phyloP scores from a whole-genome alignment of 1,140 invertebrate species.

The Dendroctonus valens region DNA sequence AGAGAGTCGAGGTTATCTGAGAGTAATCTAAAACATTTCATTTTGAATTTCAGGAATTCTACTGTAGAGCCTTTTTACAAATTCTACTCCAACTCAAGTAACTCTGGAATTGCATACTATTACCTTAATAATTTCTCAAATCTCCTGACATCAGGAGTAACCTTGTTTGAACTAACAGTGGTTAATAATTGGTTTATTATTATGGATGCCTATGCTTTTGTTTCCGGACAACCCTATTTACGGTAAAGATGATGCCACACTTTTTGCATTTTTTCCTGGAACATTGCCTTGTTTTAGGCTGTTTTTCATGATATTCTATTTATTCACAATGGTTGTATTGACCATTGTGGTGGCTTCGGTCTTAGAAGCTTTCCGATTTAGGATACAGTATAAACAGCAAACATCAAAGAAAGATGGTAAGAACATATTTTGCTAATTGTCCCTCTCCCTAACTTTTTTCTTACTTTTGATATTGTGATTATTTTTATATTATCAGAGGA shows the following conservation, averaged over 20 bases:
- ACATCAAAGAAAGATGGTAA: constrained; percentile 81
- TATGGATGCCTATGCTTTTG: constrained; percentile 85
- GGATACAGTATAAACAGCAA: constrained; percentile 82
- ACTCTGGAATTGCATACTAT: constrained; percentile 73
- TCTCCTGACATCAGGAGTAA: constrained; percentile 71
- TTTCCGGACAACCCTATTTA: constrained; percentile 60
- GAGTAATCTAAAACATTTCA: background rate
- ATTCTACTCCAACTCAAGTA: constrained; percentile 63
- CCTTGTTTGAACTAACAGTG: constrained; percentile 87
- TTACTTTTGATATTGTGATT: background rate
- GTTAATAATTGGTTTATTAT: constrained; percentile 90
- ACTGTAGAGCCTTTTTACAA: constrained; percentile 83
- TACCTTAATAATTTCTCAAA: constrained; percentile 87
- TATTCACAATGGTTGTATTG: constrained; percentile 88
- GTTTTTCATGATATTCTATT: constrained; percentile 89
- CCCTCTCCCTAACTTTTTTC: background rate
- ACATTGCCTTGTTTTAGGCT: constrained; percentile 52
- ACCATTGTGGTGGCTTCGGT: constrained; percentile 90
- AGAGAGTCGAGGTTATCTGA: background rate
- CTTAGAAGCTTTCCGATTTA: constrained; percentile 85
- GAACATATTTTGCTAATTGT: constrained; percentile 7
- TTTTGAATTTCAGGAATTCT: constrained; percentile 64
- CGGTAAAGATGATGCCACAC: constrained; percentile 1
- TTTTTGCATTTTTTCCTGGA: background rate
- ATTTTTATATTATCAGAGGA: constrained; percentile 58